Conservation (phyloP, 2,888 invertebrate genomes). For the Marasmarcha lunaedactyla region DNA sequence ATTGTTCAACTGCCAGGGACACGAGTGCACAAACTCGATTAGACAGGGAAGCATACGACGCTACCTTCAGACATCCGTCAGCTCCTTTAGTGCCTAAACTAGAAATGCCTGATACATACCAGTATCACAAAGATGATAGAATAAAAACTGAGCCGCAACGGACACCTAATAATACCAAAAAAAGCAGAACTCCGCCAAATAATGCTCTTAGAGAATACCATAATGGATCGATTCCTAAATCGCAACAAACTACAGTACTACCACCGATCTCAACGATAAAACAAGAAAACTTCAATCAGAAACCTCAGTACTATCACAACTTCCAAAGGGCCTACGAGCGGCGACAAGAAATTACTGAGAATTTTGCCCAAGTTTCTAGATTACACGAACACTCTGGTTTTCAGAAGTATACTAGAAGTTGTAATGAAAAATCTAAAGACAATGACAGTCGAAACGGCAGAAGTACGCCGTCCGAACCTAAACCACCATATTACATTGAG, state of each 20-base stretch:
- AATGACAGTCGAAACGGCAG: slow-evolving; percentile 27
- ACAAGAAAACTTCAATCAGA: slow-evolving; percentile 56
- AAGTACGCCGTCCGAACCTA: slow-evolving; percentile 29
- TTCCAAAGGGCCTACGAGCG: slow-evolving; percentile 44
- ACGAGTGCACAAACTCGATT: slow-evolving; percentile 55
- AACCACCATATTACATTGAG: slow-evolving; percentile 59
- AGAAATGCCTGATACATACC: slow-evolving; percentile 55
- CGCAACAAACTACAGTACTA: slow-evolving; percentile 41
- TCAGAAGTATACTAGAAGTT: slow-evolving; percentile 49
- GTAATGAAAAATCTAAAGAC: slow-evolving; percentile 34
- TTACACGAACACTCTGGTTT: slow-evolving; percentile 49
- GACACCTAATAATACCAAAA: slow-evolving; percentile 20
- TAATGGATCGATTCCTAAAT: slow-evolving; percentile 30
- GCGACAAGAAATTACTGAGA: slow-evolving; percentile 31
- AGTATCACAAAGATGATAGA: slow-evolving; percentile 50
- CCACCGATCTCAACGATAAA: slow-evolving; percentile 67
- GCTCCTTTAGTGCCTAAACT: slow-evolving; percentile 59
- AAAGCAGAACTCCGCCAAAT: slow-evolving; percentile 24
- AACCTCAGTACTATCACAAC: slow-evolving; percentile 38
- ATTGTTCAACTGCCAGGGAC: slow-evolving; percentile 39
- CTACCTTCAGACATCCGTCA: slow-evolving; percentile 51
- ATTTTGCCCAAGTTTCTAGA: slow-evolving; percentile 35
- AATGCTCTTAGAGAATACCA: slow-evolving; percentile 40
- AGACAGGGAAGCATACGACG: slow-evolving; percentile 50
- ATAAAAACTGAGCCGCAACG: slow-evolving; percentile 32